Base-by-base conservation (phyloP, 2,888 invertebrate genomes). In the Eristalis arbustorum region DNA sequence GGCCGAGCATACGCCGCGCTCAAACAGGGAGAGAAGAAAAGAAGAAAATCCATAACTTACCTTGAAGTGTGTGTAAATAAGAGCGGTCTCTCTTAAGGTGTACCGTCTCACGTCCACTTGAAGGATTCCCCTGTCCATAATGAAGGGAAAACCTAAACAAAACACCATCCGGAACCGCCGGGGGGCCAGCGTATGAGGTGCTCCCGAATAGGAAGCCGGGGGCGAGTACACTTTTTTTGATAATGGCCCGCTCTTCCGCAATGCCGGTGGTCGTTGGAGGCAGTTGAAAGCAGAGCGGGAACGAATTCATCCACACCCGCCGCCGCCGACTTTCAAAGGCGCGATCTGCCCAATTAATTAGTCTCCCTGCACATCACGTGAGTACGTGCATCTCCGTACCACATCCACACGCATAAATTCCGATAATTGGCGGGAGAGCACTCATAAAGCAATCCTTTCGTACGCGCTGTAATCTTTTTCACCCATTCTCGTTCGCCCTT, bases 381-480 rank as follows among this genome's bases (percentile, higher is more conserved):
- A 75, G 84, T 49, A 62, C 61, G 56, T 40, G 68, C 73, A 80
- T 66, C 57, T 59, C 72, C 23, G 63, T 8, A 49, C 6, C 62
- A 72, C 80, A 56, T 78, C 64, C 68, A 59, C 62, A 64, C 71
- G 68, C 84, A 92, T 92, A 91, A 92, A 91, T 91, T 91, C 89
- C 89, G 88, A 90, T 91, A 91, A 92, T 91, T 91, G 91, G 91
- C 90, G 89, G 90, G 90, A 92, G 68, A 90, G 91, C 90, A 91
- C 91, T 91, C 91, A 91, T 91, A 91, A 92, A 91, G 90, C 90
- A 91, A 92, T 90, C 90, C 88, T 83, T 88, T 88, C 61, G 74
- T 66, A 49, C 42, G 71, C 67, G 57, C 18, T 63, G 37, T 71
- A 67, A 14, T 31, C 75, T 63, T 66, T 75, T 62, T 63, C 13